These are phyloP conservation scores for Chunga burmeisteri DNA, from an alignment of 2,113 vertebrate genomes.

Conservation along the genomic window DNA sequence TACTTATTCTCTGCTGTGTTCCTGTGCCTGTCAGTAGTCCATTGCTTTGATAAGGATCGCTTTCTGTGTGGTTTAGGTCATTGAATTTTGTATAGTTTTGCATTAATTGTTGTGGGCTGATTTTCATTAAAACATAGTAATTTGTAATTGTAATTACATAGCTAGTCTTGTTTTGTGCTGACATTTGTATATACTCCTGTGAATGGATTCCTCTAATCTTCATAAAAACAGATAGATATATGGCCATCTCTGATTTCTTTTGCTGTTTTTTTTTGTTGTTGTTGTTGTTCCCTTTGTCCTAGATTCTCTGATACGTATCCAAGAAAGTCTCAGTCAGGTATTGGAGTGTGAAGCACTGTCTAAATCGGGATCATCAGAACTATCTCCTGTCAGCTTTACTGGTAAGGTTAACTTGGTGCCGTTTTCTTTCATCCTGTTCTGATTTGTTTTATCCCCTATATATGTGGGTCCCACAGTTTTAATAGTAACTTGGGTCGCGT, in stretches of 20 bases:
- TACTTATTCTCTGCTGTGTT: neutral
- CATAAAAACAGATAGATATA: neutral
- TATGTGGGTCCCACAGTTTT: neutral
- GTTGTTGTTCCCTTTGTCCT: slow-evolving; percentile 4
- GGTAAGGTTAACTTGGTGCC: slow-evolving; percentile 71
- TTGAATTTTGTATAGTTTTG: neutral
- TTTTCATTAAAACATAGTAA: neutral
- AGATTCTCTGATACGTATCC: slow-evolving; percentile 89
- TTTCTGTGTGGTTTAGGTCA: neutral
- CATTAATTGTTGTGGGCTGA: neutral
- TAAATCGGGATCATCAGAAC: slow-evolving; percentile 67
- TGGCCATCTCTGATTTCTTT: neutral
- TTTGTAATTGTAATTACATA: neutral
- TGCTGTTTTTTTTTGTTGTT: no score
- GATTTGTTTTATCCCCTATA: neutral
- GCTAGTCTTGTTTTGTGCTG: neutral
- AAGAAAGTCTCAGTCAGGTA: slow-evolving; percentile 78
- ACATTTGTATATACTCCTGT: neutral
- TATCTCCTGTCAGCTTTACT: slow-evolving; percentile 69
- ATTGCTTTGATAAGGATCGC: neutral
- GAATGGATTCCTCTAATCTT: neutral
- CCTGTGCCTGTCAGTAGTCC: neutral
- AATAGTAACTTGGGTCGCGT: neutral
- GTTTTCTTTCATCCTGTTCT: neutral
- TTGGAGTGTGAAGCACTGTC: slow-evolving; percentile 76